A percentile compares a stretch with the other conserved stretches of the same genome.
Conservation (phyloP, 2,113 vertebrate genomes). For the Serilophus lunatus region DNA sequence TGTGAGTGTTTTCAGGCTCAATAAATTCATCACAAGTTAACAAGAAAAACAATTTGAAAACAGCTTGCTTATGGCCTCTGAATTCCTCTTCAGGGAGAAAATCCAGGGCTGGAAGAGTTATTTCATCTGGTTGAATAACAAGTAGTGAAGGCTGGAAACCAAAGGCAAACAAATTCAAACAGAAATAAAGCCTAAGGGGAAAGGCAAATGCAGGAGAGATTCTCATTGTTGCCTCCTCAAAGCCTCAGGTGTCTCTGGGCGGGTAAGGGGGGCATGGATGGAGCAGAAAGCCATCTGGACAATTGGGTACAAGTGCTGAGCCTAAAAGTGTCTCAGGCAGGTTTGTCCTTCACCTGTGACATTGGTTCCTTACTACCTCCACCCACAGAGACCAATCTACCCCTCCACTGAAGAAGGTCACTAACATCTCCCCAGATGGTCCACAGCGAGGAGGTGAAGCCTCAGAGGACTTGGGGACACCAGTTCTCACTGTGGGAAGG, state of each 20-base stretch:
- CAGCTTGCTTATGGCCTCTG: not conserved
- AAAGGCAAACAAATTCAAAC: not conserved
- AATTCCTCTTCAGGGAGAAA: not conserved
- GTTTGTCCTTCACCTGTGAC: not conserved
- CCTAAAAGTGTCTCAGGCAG: not conserved
- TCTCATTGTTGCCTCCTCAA: not conserved
- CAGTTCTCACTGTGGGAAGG: not conserved
- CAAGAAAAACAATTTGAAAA: conserved; percentile 1
- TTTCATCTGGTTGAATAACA: not conserved
- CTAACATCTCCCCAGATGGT: not conserved
- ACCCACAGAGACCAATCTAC: fast-evolving
- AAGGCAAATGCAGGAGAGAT: not conserved
- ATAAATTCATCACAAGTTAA: not conserved
- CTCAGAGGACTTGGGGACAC: not conserved
- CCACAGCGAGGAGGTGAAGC: not conserved
- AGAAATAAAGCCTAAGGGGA: not conserved
- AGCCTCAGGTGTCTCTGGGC: not conserved
- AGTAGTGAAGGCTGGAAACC: not conserved
- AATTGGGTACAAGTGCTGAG: not conserved
- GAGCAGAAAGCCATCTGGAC: not conserved
- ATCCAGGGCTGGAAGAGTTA: not conserved
- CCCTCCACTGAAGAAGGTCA: not conserved
- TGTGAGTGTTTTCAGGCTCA: not conserved
- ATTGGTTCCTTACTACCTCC: not conserved
- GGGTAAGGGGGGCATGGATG: not conserved